Evolutionary conservation across 2,797 vertebrate species (phyloP).

Genomic region (Cottoperca gobio): DNA sequence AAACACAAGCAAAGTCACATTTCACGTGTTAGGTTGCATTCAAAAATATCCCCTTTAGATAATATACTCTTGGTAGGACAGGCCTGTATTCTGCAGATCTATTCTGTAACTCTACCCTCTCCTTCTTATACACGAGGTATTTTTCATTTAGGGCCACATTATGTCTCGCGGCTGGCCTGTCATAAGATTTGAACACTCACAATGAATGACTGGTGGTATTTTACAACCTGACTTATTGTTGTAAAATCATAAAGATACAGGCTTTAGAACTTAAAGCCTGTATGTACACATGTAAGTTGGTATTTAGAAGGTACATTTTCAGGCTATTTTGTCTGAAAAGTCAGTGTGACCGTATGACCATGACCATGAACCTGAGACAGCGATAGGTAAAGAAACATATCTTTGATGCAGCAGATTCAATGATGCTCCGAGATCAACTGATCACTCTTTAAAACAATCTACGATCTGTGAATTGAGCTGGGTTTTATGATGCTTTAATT

Average conservation of each 20-base stretch:
- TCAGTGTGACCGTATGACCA: conserved; percentile 12
- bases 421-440: conserved; percentile 33
- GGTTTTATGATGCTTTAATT: conserved; percentile 48
- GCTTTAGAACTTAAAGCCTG: not conserved
- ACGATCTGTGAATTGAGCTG: conserved; percentile 29
- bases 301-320: not conserved
- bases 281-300: not conserved
- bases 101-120: not conserved
- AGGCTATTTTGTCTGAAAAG: not conserved
- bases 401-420: conserved; percentile 20
- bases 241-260: not conserved
- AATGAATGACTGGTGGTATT: not conserved
- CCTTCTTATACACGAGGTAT: not conserved
- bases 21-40: conserved; percentile 9
- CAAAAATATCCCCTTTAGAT: not conserved
- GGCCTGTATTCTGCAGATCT: not conserved
- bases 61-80: not conserved
- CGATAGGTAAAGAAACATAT: not conserved
- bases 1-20: not conserved
- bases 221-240: not conserved
- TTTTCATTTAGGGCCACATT: not conserved
- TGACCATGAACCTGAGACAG: conserved; percentile 43
- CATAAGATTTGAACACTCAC: not conserved
- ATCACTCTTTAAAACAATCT: not conserved
- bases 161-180: not conserved